Conservation (phyloP, 2,113 vertebrate species). For the Pimephales promelas region DNA sequence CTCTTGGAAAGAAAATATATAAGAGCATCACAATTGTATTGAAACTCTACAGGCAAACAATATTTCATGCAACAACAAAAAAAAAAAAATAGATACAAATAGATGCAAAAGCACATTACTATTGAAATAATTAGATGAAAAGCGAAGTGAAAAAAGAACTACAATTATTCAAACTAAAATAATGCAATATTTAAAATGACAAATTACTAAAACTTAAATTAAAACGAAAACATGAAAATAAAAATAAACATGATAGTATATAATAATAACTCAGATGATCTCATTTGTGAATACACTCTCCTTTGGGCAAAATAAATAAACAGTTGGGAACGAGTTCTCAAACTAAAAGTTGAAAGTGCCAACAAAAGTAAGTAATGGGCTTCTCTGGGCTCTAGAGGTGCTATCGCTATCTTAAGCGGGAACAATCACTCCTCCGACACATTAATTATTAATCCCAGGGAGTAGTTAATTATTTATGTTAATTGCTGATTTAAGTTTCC, state of each 20-base stretch:
- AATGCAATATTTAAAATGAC: too few species aligned
- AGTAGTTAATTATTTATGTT: conserved; percentile 93
- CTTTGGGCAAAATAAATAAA: background rate
- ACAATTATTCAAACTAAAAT: too few species aligned
- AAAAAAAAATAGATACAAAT: too few species aligned
- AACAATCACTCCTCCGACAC: conserved; percentile 83
- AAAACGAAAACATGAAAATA: background rate
- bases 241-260: background rate
- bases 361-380: background rate
- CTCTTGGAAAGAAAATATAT: background rate
- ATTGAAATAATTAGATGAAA: background rate
- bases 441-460: conserved; percentile 89
- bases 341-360: background rate
- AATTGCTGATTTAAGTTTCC: conserved; percentile 93
- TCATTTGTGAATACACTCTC: background rate
- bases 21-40: background rate
- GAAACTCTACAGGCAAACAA: background rate
- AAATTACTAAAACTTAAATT: background rate
- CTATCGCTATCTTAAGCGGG: conserved; percentile 74
- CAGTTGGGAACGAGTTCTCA: background rate
- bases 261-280: background rate
- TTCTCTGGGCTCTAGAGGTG: conserved; percentile 51
- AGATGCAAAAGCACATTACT: background rate
- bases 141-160: background rate
- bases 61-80: background rate